Base-by-base conservation (phyloP, 2,888 invertebrate genomes). In the Eustalomyia histrio region DNA sequence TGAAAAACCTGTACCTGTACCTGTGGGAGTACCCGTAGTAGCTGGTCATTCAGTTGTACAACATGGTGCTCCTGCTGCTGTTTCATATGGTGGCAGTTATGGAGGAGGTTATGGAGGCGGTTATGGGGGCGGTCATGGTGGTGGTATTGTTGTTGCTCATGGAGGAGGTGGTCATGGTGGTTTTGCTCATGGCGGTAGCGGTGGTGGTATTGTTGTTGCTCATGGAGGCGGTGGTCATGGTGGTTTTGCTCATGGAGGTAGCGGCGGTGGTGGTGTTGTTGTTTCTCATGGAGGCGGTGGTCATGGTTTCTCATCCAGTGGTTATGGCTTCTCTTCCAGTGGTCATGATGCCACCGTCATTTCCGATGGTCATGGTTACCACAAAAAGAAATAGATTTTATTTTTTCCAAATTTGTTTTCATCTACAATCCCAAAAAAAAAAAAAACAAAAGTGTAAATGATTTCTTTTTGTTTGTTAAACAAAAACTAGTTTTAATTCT, bases 21-120 rank as follows among this genome's bases (percentile, higher is more conserved):
- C 92, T 79, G 93, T 92, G 76, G 93, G 93, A 68, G 89, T 86
- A 52, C 88, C 88, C 65, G 86, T 87, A 16, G 86, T 87, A 33
- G 86, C 21, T 21, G 21, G 84, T 7, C 89, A 89, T 83, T 86
- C 88, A 58, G 87, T 87, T 33, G 87, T 89, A 47, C 86, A 89
- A 79, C 89, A 89, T 76, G 88, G 87, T 24, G 78, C 83, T 79
- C 79, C 72, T 63, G 79, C 83, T 80, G 80, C 71, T 61, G 67
- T 53, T 53, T 74, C n/a, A 58, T 73, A 64, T 65, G 67, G 47
- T 64, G 55, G 35, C 57, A 55, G 61, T n/a, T 47, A 47, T 47
- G 43, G 43, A 2, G 76, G 83, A 24, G 79, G 79, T 63, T 39
- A 68, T 43, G 79, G 83, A 14, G 78, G 52, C 81, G 86, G 85